These are phyloP conservation scores for Manis javanica DNA, from an alignment of 2,797 vertebrate species.

Conservation along the genomic window DNA sequence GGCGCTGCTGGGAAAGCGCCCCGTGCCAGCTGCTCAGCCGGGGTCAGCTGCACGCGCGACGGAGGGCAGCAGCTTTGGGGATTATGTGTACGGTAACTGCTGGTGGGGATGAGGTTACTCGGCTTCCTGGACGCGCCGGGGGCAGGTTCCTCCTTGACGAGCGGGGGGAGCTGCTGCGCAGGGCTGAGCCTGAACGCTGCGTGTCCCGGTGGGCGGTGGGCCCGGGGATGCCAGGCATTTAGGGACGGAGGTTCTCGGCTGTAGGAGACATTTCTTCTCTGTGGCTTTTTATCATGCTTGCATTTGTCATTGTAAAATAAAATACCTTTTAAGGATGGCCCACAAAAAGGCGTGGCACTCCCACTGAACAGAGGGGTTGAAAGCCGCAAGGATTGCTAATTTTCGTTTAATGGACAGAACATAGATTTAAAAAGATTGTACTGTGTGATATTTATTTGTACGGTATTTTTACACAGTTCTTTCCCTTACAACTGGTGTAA, in stretches of 20 bases:
- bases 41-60: neutral
- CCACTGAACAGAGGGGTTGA: neutral
- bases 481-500: neutral
- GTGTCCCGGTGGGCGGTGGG: neutral
- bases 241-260: neutral
- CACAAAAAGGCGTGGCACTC: neutral
- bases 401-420: neutral
- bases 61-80: neutral
- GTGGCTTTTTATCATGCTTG: neutral
- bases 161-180: neutral
- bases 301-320: neutral
- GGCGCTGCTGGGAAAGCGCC: neutral
- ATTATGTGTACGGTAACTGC: neutral
- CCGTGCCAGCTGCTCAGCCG: neutral
- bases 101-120: accelerated
- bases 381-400: neutral
- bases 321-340: neutral
- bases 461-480: neutral
- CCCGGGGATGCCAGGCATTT: neutral
- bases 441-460: neutral
- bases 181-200: neutral
- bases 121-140: neutral
- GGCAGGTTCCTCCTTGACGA: conserved; percentile 11
- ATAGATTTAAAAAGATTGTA: neutral
- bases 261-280: neutral